Conservation (phyloP, 2,797 vertebrate genomes). For the Eurystomus glaucurus region DNA sequence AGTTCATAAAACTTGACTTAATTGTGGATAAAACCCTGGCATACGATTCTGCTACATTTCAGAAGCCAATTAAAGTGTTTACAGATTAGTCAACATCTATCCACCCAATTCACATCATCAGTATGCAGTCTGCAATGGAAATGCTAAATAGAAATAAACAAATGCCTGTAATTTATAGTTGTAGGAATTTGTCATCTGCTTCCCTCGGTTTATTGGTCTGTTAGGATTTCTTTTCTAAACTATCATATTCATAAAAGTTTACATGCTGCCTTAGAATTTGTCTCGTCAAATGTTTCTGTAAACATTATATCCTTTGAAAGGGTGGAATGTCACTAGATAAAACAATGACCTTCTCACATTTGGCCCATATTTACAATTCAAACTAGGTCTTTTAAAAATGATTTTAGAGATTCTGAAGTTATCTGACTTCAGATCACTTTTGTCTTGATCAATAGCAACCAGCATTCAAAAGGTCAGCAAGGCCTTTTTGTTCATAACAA, state of each 20-base stretch:
- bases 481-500: background rate
- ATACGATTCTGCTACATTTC: constrained; percentile 29
- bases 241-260: background rate
- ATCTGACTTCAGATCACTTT: background rate
- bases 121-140: constrained; percentile 13
- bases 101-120: constrained; percentile 41
- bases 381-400: background rate
- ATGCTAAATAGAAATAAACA: constrained; percentile 45
- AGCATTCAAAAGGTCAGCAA: background rate
- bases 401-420: background rate
- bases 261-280: background rate
- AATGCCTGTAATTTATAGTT: constrained; percentile 23
- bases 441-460: background rate
- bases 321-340: background rate
- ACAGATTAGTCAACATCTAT: constrained; percentile 64
- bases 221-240: background rate
- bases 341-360: background rate
- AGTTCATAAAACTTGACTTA: constrained; percentile 51
- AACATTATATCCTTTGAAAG: background rate
- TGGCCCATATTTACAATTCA: background rate
- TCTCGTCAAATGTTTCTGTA: background rate
- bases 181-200: background rate
- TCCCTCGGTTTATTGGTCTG: background rate
- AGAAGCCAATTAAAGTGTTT: constrained; percentile 57
- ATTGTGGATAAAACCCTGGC: constrained; percentile 27